Percentiles rank a stretch among this genome's conserved stretches.
These are phyloP conservation scores for Bathynomus jamesi DNA, from an alignment of 1,140 invertebrate species.

Conservation along the genomic window DNA sequence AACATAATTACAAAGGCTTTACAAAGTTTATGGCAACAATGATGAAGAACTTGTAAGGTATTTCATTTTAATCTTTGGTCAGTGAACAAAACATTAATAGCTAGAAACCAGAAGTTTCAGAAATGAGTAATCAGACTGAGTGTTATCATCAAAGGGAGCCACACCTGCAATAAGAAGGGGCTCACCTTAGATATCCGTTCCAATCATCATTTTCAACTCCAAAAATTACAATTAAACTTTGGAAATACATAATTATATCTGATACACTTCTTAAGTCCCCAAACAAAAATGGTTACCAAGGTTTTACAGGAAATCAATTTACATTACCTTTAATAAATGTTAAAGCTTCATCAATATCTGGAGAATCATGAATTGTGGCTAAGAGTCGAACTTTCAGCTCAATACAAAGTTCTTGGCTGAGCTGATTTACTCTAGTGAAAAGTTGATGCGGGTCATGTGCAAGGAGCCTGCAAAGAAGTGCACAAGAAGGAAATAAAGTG, in stretches of 20 bases:
- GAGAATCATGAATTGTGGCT: constrained; percentile 44
- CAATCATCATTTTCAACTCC: background rate
- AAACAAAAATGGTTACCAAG: background rate
- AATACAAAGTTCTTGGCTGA: constrained; percentile 56
- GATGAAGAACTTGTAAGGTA: no score
- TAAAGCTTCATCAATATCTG: constrained; percentile 47
- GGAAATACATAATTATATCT: no score
- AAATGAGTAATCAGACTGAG: background rate
- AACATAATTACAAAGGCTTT: no score
- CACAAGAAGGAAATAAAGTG: no score
- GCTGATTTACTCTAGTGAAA: constrained; percentile 53
- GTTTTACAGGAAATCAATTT: background rate
- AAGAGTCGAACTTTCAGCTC: constrained; percentile 55
- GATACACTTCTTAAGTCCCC: background rate
- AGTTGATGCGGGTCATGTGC: constrained; percentile 54
- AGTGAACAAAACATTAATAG: no score
- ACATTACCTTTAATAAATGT: constrained; percentile 47
- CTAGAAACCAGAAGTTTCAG: no score
- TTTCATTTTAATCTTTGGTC: no score
- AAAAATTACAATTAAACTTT: no score
- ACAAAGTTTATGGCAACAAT: no score
- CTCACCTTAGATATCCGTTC: background rate
- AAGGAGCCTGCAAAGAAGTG: constrained; percentile 51
- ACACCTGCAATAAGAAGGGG: background rate
- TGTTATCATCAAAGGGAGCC: background rate